Conservation (phyloP, 53 echinoderm and acorn worm species). For the Temnopleurus reevesii region DNA sequence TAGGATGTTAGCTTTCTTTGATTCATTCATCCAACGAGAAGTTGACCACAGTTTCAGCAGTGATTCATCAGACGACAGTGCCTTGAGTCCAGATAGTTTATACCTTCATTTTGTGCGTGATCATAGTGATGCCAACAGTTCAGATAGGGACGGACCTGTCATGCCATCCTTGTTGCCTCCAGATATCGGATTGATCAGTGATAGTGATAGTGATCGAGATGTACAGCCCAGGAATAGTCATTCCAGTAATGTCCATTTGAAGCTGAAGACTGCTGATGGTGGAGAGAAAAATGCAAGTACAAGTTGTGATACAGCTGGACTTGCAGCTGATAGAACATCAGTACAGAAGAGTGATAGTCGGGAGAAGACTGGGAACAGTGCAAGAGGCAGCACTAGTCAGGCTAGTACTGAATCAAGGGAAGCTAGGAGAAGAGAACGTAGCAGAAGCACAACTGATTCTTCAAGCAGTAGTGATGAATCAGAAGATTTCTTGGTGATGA, state of each 20-base stretch:
- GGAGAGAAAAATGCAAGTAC: constrained; percentile 31
- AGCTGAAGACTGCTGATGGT: not conserved
- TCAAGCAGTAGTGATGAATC: constrained; percentile 63
- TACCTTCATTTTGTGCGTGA: constrained; percentile 80
- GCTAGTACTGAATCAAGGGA: constrained; percentile 16
- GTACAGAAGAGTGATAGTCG: not conserved
- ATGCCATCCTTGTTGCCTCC: constrained; percentile 49
- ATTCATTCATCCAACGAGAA: constrained; percentile 93
- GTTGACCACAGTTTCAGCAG: constrained; percentile 92
- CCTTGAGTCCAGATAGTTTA: constrained; percentile 79
- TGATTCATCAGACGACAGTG: constrained; percentile 82
- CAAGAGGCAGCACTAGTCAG: constrained; percentile 22
- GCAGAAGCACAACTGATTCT: constrained; percentile 40
- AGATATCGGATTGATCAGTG: constrained; percentile 31
- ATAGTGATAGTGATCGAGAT: constrained; percentile 29
- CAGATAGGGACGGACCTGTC: constrained; percentile 30
- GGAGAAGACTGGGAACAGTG: constrained; percentile 25
- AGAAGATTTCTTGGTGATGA: constrained; percentile 67
- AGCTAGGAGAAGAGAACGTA: not conserved
- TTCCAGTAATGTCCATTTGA: not conserved
- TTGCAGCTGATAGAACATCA: not conserved
- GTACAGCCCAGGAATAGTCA: not conserved
- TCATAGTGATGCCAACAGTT: constrained; percentile 59
- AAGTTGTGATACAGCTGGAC: constrained; percentile 37
- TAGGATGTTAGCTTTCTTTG: constrained; percentile 98